Base-by-base conservation (phyloP, 2,797 vertebrate species). In the Peromyscus attwateri region DNA sequence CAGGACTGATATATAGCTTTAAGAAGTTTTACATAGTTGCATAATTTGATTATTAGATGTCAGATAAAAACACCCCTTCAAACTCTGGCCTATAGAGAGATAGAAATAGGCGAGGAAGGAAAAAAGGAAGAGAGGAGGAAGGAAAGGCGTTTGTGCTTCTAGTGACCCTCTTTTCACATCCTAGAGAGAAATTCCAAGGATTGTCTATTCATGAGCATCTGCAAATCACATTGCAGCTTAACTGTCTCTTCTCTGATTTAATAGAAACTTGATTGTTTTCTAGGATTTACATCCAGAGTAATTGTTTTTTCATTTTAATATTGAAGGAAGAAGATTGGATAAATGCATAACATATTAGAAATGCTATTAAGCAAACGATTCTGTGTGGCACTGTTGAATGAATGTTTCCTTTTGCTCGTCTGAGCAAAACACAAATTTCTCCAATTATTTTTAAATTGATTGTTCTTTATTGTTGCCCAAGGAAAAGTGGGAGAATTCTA, bases 371-470 rank as follows among this genome's bases (percentile, higher is more conserved):
- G 98, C 94, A 98, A 98, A 98, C 97, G 46, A 98, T 98, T 98
- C 97, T 73, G 43, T 75, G 89, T 97, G 93, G 96, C 94, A 85
- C 87, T 93, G 79, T 92, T 96, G 97, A 97, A 97, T 96, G 96
- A 98, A 98, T 98, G 97, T 98, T 98, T 98, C 98, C 60, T 96
- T 95, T 97, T 94, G 96, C 81, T 96, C 80, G 98, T 95, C 84
- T 97, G 90, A 98, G 95, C 95, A 98, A 98, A 98, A 98, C 96
- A 97, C 92, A 98, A 93, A 95, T 98, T 98, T 92, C 93, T 81
- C 77, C 98, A 98, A 98, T 98, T 98, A 98, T 98, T 98, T 98
- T 98, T 96, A 97, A 98, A 98, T 98, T 98, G 98, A 98, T 98
- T 98, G 93, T 95, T 98, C 95, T 97, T 70, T 97, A 94, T 95